Conservation (phyloP, 2,113 vertebrate genomes). For the Puntigrus tetrazona region DNA sequence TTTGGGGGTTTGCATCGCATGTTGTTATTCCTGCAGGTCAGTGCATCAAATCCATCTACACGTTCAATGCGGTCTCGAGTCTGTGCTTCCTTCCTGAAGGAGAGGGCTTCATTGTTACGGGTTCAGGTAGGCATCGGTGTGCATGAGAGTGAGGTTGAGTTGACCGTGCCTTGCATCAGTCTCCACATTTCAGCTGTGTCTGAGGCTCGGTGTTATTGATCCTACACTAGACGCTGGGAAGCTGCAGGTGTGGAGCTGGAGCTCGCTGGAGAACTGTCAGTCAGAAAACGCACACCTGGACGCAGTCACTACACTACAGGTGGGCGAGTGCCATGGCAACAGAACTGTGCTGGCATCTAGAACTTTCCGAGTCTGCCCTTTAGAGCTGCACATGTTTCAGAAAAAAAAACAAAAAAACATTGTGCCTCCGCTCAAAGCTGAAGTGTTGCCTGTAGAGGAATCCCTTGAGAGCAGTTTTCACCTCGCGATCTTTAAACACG, state of each 20-base stretch:
- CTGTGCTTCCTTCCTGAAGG: constrained; percentile 75
- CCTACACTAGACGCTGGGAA: constrained; percentile 76
- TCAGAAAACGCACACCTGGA: constrained; percentile 77
- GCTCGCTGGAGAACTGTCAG: constrained; percentile 74
- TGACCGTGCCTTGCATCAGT: neutral
- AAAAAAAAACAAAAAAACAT: constrained; percentile 10
- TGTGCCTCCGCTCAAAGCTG: constrained; percentile 10
- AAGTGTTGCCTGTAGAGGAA: constrained; percentile 9
- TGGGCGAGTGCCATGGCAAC: constrained; percentile 62
- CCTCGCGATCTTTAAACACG: constrained; percentile 13
- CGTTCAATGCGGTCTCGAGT: constrained; percentile 75
- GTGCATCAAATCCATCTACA: constrained; percentile 80
- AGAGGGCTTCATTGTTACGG: constrained; percentile 74
- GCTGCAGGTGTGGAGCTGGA: constrained; percentile 80
- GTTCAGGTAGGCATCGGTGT: constrained; percentile 72
- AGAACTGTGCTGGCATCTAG: neutral
- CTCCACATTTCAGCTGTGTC: neutral
- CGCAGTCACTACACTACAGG: constrained; percentile 77
- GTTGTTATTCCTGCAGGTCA: constrained; percentile 66
- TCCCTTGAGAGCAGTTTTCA: neutral
- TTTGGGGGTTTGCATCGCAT: constrained; percentile 3
- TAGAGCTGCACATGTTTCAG: constrained; percentile 43
- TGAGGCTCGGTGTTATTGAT: constrained; percentile 36
- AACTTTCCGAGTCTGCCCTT: constrained; percentile 30
- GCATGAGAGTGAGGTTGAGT: constrained; percentile 1